A percentile compares a stretch with the other conserved stretches of the same genome.
Conservation (phyloP, 2,797 vertebrate species). For the Lepus townsendii region DNA sequence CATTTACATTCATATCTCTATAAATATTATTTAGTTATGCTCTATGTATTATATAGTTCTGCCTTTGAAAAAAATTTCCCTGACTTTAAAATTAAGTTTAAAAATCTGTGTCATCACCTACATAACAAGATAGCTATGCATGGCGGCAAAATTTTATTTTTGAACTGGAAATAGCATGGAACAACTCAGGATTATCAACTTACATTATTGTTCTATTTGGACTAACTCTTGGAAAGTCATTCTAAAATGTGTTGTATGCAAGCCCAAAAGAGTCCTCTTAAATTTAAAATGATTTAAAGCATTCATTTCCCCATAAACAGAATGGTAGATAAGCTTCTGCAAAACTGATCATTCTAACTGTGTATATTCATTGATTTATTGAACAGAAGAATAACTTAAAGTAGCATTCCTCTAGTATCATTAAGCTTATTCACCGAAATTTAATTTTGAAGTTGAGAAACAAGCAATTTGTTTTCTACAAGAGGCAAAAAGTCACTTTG, state of each 20-base stretch:
- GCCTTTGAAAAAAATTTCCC: not conserved
- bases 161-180: not conserved
- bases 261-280: not conserved
- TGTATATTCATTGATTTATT: constrained; percentile 7
- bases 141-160: not conserved
- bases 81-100: not conserved
- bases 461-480: not conserved
- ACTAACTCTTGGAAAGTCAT: not conserved
- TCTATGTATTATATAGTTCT: not conserved
- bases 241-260: not conserved
- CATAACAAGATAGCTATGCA: not conserved
- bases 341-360: not conserved
- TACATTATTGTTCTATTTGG: not conserved
- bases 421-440: not conserved
- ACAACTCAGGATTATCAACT: not conserved
- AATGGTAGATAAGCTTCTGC: not conserved
- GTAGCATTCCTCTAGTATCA: not conserved
- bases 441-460: constrained; percentile 61
- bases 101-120: not conserved
- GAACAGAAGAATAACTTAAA: constrained; percentile 7
- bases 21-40: not conserved
- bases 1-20: not conserved
- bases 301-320: not conserved
- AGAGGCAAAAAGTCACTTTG: constrained; percentile 38
- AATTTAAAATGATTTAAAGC: not conserved